Evolutionary conservation across 2,113 vertebrate species (phyloP), one percentile per base, ranked within the genome.

Genomic region (Neogobius melanostomus): DNA sequence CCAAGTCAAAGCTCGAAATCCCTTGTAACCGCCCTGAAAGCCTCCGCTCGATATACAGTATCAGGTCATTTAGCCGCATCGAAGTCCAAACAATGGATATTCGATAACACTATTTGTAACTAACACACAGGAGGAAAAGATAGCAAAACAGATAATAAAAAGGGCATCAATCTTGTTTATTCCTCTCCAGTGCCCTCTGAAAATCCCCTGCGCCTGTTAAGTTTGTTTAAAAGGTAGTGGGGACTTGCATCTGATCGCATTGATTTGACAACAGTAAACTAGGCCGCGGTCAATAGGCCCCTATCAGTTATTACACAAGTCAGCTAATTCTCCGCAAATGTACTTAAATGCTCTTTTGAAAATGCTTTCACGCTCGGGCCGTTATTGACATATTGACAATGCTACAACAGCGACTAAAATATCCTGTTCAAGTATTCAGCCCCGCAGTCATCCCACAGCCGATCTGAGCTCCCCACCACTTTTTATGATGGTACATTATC

Each of bases 351-450:
- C 86, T 88, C 83, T 90, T 91, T 92, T 91, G 89, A 93, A 93
- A 91, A 91, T 80, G 88, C 90, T 90, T 91, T 88, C 88, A 88
- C 79, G 82, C 76, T 85, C 85, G 76, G 76, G 82, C 87, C 90
- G 84, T 82, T 92, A 94, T 93, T 91, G 92, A 93, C 88, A 73
- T 92, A 93, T 94, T 88, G 93, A 93, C 89, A 86, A 80, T 81
- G 81, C 90, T 90, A 90, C 91, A 93, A 93, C 86, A 83, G 86
- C 89, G 78, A 81, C 87, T 89, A 84, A 91, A 91, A 93, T 90
- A 91, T 91, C 91, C 91, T 91, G 92, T 88, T 93, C 89, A 93
- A 93, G 91, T 90, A 93, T 93, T 94, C 91, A 93, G 90, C 89
- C 85, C 88, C 80, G 86, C 72, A 90, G 91, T 91, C 89, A 90